These are phyloP conservation scores for Cephalopholis sonnerati DNA, from an alignment of 2,113 vertebrate species.

Conservation along the genomic window DNA sequence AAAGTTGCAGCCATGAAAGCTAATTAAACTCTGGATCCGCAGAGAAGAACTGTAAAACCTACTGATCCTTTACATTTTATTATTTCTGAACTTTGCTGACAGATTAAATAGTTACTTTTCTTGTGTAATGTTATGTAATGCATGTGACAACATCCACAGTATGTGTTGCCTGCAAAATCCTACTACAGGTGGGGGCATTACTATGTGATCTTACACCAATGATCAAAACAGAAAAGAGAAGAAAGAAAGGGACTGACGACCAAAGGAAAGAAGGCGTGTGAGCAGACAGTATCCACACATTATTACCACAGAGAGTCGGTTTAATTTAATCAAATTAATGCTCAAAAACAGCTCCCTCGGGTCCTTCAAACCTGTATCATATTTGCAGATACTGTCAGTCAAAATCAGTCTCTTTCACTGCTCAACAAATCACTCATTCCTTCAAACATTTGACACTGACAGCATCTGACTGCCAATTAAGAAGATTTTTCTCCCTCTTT, in stretches of 20 bases:
- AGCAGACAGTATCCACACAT: not conserved
- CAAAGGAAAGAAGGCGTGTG: not conserved
- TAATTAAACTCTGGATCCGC: conserved; percentile 66
- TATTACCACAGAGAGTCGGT: not conserved
- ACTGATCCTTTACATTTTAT: conserved; percentile 55
- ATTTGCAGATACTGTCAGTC: conserved; percentile 28
- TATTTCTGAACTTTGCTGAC: conserved; percentile 50
- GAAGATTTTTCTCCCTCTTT: conserved; percentile 46
- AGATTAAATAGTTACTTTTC: conserved; percentile 18
- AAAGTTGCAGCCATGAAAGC: conserved; percentile 63
- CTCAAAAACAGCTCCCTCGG: not conserved
- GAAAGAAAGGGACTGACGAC: not conserved
- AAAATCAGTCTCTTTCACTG: conserved; percentile 38
- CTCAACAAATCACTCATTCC: conserved; percentile 57
- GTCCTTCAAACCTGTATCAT: conserved; percentile 20
- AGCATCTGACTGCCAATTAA: conserved; percentile 66
- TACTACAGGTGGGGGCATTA: not conserved
- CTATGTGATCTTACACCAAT: not conserved
- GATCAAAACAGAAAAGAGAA: not conserved
- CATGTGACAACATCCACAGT: not conserved
- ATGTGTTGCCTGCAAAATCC: not conserved
- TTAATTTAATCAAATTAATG: conserved; percentile 42
- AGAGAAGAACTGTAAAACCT: conserved; percentile 52
- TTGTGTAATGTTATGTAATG: not conserved
- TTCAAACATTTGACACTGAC: conserved; percentile 56